These are phyloP conservation scores for Microhierax caerulescens DNA, from an alignment of 2,797 vertebrate genomes.

Conservation along the genomic window DNA sequence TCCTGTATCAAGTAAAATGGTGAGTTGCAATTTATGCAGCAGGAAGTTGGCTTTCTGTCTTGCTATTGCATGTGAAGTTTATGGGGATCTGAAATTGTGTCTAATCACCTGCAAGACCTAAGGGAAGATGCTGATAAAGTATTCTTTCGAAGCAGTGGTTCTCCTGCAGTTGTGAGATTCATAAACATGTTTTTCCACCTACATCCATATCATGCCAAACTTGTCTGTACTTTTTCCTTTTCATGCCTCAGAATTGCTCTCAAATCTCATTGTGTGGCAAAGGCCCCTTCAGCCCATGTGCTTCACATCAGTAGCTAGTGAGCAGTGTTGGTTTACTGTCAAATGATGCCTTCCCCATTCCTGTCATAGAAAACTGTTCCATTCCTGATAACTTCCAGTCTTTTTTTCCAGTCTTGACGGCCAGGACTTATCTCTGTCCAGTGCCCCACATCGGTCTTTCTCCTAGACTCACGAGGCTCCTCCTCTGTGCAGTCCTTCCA, in stretches of 20 bases:
- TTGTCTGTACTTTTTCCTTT: background rate
- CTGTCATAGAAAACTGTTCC: background rate
- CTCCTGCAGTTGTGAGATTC: background rate
- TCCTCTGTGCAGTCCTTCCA: background rate
- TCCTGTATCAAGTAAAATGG: background rate
- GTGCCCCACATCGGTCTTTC: background rate
- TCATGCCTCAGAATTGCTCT: background rate
- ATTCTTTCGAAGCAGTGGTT: background rate
- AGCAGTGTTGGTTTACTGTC: background rate
- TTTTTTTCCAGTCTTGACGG: background rate
- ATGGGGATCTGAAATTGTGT: background rate
- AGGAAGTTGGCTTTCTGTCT: background rate
- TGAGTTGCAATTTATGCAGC: background rate
- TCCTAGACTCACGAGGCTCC: background rate
- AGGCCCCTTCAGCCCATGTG: background rate
- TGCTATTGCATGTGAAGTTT: background rate
- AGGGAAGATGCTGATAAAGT: background rate
- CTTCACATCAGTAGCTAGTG: background rate
- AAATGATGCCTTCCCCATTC: background rate
- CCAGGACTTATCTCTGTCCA: background rate
- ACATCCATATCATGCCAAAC: fast-evolving
- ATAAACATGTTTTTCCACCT: background rate
- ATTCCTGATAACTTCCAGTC: background rate
- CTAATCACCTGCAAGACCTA: background rate
- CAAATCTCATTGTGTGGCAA: background rate